Conservation (phyloP, 2,888 invertebrate species). For the Oscheius onirici region DNA sequence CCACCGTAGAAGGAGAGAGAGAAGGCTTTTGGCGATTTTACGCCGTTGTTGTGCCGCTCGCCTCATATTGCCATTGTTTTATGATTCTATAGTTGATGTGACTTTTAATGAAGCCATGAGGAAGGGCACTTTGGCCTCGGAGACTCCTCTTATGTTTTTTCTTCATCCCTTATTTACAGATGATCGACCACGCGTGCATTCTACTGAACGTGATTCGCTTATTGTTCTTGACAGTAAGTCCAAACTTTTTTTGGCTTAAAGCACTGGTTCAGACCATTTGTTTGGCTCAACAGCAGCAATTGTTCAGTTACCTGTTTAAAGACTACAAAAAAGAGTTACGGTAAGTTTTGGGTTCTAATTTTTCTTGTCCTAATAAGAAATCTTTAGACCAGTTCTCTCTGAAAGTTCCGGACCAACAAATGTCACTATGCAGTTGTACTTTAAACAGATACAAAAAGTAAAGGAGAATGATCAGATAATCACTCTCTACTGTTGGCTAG, state of each 20-base stretch:
- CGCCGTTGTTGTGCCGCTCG: constrained; percentile 16
- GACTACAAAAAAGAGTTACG: constrained; percentile 64
- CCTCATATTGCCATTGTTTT: constrained; percentile 25
- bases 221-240: not conserved
- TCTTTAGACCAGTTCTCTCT: constrained; percentile 50
- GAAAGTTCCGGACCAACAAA: constrained; percentile 64
- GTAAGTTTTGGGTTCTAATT: no score
- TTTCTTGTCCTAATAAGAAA: no score
- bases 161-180: not conserved
- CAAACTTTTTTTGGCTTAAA: not conserved
- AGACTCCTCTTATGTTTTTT: not conserved
- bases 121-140: not conserved
- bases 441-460: constrained; percentile 70
- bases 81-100: constrained; percentile 16
- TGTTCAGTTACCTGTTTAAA: constrained; percentile 62
- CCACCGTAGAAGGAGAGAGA: not conserved
- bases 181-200: constrained; percentile 1
- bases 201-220: constrained; percentile 1
- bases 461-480: constrained; percentile 69
- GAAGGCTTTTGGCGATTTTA: constrained; percentile 24
- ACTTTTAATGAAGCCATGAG: constrained; percentile 10
- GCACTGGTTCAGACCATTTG: constrained; percentile 10
- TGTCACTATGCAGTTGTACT: constrained; percentile 69
- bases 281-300: constrained; percentile 42
- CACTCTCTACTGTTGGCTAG: constrained; percentile 70